phyloP scores from a whole-genome alignment of 1,140 invertebrate genomes.

The Oedothorax gibbosus region DNA sequence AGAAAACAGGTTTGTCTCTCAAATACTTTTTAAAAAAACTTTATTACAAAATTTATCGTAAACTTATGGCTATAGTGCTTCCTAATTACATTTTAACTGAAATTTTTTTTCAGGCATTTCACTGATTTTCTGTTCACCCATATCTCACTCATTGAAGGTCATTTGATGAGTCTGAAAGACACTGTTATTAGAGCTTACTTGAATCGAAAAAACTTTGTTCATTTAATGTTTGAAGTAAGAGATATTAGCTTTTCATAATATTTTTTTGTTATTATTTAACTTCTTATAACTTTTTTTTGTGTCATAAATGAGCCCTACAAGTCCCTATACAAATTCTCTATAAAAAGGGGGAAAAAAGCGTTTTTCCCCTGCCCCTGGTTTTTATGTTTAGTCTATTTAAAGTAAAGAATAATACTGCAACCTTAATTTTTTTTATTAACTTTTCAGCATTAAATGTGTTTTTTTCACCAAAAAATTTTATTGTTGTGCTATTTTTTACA shows the following conservation, averaged over 20 bases:
- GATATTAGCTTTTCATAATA: slow-evolving; percentile 53
- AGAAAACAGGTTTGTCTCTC: slow-evolving; percentile 34
- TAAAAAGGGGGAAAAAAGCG: no score
- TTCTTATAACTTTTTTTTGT: no score
- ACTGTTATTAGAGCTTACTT: slow-evolving; percentile 74
- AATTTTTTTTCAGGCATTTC: slow-evolving; percentile 63
- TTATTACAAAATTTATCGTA: background rate
- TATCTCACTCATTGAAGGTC: slow-evolving; percentile 81
- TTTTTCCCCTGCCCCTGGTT: no score
- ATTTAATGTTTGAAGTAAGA: slow-evolving; percentile 74
- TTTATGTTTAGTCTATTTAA: no score
- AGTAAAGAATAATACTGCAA: no score
- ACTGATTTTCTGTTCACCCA: slow-evolving; percentile 81
- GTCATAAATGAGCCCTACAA: no score
- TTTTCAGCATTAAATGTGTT: no score
- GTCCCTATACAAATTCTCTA: no score
- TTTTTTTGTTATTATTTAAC: background rate
- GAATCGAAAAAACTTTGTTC: slow-evolving; percentile 72
- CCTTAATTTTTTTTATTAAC: no score
- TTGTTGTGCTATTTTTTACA: no score
- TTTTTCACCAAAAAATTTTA: no score
- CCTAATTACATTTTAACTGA: background rate
- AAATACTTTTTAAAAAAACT: background rate
- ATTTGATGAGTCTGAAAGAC: slow-evolving; percentile 79
- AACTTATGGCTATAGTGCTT: background rate